These are phyloP conservation scores for Tipula helvola DNA, from an alignment of 2,888 invertebrate species.

Conservation along the genomic window DNA sequence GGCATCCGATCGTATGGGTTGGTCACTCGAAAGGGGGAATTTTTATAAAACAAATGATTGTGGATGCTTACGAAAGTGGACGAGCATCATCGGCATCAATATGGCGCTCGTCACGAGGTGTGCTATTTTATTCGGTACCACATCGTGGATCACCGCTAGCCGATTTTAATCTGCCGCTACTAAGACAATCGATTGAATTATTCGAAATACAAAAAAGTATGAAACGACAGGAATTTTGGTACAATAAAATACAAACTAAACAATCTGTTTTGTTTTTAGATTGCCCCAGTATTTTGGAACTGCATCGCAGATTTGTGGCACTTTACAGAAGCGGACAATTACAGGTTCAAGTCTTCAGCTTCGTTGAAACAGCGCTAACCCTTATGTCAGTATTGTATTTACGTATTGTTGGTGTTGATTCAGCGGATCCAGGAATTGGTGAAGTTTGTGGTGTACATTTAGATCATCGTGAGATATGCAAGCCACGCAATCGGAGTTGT, in stretches of 20 bases:
- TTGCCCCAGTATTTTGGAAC: slow-evolving; percentile 50
- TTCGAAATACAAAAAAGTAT: slow-evolving; percentile 66
- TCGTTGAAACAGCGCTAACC: slow-evolving; percentile 66
- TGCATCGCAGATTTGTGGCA: slow-evolving; percentile 50
- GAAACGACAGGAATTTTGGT: not conserved
- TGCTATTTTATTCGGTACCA: slow-evolving; percentile 79
- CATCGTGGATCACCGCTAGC: slow-evolving; percentile 72
- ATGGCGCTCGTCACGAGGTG: slow-evolving; percentile 46
- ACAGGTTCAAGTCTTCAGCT: slow-evolving; percentile 49
- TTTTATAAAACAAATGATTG: slow-evolving; percentile 70
- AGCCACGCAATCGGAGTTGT: slow-evolving; percentile 58
- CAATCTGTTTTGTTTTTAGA: slow-evolving; percentile 38
- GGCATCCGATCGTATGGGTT: slow-evolving; percentile 73
- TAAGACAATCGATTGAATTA: slow-evolving; percentile 65
- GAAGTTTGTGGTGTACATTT: slow-evolving; percentile 58
- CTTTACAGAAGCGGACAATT: slow-evolving; percentile 41
- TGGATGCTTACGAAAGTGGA: slow-evolving; percentile 45
- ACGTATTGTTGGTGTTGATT: slow-evolving; percentile 62
- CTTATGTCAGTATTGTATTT: slow-evolving; percentile 61
- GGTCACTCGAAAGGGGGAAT: slow-evolving; percentile 74
- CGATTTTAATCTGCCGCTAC: slow-evolving; percentile 56
- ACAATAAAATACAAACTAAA: not conserved
- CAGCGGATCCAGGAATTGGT: slow-evolving; percentile 74
- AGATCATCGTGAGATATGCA: slow-evolving; percentile 78
- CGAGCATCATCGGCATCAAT: slow-evolving; percentile 35